A percentile compares a stretch with the other conserved stretches of the same genome.
These are phyloP conservation scores for Seriola aureovittata DNA, from an alignment of 2,113 vertebrate genomes.

Conservation along the genomic window DNA sequence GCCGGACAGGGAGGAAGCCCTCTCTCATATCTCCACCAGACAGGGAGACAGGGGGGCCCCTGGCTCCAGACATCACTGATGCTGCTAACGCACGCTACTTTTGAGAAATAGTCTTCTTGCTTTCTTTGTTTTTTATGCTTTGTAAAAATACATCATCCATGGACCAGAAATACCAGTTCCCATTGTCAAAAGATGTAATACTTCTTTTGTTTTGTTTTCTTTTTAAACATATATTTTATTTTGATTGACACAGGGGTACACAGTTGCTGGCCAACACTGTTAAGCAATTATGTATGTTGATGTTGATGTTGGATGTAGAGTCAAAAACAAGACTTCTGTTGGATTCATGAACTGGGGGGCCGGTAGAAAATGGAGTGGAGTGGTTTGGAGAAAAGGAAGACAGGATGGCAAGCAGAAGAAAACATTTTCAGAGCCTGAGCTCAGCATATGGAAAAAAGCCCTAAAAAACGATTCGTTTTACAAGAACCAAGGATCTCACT, in stretches of 20 bases:
- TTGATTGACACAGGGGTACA: conserved; percentile 3
- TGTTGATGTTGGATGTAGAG: conserved; percentile 30
- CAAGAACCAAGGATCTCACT: conserved; percentile 73
- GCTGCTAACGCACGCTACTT: conserved; percentile 49
- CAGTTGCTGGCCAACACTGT: neutral
- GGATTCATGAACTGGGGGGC: neutral
- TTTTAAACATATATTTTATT: conserved; percentile 25
- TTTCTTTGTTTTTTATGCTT: conserved; percentile 6
- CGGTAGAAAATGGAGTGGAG: conserved; percentile 11
- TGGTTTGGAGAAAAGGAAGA: conserved; percentile 30
- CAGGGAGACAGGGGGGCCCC: conserved; percentile 60
- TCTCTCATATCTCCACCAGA: conserved; percentile 87
- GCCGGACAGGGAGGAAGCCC: conserved; percentile 84
- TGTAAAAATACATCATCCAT: conserved; percentile 13
- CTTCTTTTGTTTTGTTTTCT: conserved; percentile 1
- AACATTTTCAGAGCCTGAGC: conserved; percentile 47
- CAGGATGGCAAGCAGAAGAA: conserved; percentile 26
- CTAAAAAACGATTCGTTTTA: conserved; percentile 72
- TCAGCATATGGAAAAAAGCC: conserved; percentile 70
- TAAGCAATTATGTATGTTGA: conserved; percentile 13
- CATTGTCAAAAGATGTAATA: conserved; percentile 10
- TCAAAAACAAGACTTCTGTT: conserved; percentile 42
- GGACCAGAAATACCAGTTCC: conserved; percentile 10
- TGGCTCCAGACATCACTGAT: conserved; percentile 58
- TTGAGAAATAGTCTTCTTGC: conserved; percentile 18